These are phyloP conservation scores for Entomobrya proxima DNA, from an alignment of 2,888 invertebrate species.

Conservation along the genomic window DNA sequence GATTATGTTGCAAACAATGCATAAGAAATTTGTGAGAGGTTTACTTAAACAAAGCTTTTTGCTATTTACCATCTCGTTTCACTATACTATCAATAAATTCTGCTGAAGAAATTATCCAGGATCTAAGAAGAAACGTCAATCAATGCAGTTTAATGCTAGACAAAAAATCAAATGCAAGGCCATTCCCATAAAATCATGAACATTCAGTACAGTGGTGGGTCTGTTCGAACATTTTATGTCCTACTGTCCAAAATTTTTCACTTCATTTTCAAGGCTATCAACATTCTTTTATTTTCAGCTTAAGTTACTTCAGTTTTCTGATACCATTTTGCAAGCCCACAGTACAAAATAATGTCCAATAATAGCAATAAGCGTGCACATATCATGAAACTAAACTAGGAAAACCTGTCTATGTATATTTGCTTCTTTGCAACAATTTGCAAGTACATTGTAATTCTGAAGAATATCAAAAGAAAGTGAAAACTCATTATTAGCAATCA, in stretches of 20 bases:
- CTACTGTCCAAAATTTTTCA: neutral
- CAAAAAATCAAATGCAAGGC: conserved; percentile 15
- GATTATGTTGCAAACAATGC: no score
- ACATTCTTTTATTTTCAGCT: conserved; percentile 11
- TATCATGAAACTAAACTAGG: no score
- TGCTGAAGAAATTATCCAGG: conserved; percentile 2
- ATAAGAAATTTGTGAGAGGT: no score
- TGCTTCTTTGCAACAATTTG: no score
- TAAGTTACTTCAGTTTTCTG: neutral
- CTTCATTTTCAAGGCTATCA: conserved; percentile 52
- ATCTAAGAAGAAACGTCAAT: conserved; percentile 15
- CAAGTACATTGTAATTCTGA: neutral
- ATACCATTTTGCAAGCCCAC: no score
- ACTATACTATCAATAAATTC: neutral
- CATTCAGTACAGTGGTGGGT: neutral
- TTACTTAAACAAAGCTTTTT: no score
- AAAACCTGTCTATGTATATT: no score
- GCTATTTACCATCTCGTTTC: no score
- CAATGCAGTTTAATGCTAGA: neutral
- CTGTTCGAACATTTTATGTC: neutral
- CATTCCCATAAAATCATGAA: neutral
- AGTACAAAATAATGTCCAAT: no score
- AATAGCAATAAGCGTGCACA: no score
- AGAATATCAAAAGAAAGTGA: conserved; percentile 43
- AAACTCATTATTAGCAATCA: conserved; percentile 55